A percentile compares a stretch with the other conserved stretches of the same genome.
Conservation (phyloP, 2,113 vertebrate species). For the Melanostigma gelatinosum region DNA sequence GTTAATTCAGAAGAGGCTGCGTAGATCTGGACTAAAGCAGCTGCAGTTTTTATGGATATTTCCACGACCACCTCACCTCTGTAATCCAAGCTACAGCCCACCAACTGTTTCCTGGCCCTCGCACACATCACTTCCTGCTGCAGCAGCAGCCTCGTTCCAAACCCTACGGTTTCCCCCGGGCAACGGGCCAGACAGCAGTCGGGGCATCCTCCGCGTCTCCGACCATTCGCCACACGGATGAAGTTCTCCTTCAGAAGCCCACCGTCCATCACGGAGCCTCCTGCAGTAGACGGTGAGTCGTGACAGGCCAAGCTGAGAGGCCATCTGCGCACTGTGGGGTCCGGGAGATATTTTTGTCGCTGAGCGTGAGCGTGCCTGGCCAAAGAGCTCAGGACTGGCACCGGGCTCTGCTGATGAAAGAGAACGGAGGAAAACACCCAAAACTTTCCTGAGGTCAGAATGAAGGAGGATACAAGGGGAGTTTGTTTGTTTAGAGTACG, state of each 20-base stretch:
- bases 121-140: conserved; percentile 54
- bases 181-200: conserved; percentile 72
- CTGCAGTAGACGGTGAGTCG: conserved; percentile 83
- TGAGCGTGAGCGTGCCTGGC: conserved; percentile 68
- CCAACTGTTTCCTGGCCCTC: conserved; percentile 65
- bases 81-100: conserved; percentile 42
- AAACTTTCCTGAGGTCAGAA: conserved; percentile 83
- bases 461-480: conserved; percentile 41
- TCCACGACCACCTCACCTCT: conserved; percentile 53
- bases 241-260: conserved; percentile 78
- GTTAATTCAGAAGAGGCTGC: conserved; percentile 31
- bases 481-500: not conserved
- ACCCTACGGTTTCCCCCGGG: conserved; percentile 72
- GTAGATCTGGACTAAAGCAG: conserved; percentile 21
- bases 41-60: conserved; percentile 64
- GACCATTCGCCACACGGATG: conserved; percentile 52
- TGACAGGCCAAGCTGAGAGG: conserved; percentile 87
- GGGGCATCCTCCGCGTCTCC: conserved; percentile 69
- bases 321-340: conserved; percentile 84
- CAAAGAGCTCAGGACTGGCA: conserved; percentile 71
- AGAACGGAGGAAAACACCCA: conserved; percentile 63
- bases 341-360: conserved; percentile 83
- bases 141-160: conserved; percentile 56
- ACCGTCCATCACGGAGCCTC: conserved; percentile 82
- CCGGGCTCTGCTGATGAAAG: conserved; percentile 75